Evolutionary conservation across 2,888 invertebrate species (phyloP).

Genomic region (Rhagophthalmus giganteus): DNA sequence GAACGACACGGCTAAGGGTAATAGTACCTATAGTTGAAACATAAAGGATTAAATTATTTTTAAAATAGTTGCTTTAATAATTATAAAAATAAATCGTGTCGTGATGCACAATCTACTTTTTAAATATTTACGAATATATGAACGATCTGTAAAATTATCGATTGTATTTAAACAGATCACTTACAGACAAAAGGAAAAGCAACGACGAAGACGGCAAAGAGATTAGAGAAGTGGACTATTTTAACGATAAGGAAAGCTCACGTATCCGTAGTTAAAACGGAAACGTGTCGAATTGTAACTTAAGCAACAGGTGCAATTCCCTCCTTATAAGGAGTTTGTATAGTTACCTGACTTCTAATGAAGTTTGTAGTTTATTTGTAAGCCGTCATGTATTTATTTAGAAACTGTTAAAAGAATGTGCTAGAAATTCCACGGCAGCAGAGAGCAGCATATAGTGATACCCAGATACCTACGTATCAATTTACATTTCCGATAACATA

Average conservation of each 20-base stretch:
- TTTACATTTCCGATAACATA: too few species aligned
- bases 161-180: not conserved
- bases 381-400: slow-evolving; percentile 12
- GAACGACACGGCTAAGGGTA: too few species aligned
- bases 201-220: not conserved
- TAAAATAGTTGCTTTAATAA: too few species aligned
- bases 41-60: too few species aligned
- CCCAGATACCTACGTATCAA: too few species aligned
- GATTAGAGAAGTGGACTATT: slow-evolving; percentile 6
- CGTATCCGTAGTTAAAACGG: slow-evolving; percentile 26
- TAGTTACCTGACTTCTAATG: slow-evolving; percentile 19
- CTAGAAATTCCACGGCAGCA: slow-evolving; percentile 2
- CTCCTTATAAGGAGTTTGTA: slow-evolving; percentile 27
- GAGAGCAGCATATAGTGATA: too few species aligned
- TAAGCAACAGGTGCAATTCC: slow-evolving; percentile 31
- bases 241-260: slow-evolving; percentile 28
- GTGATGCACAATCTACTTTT: not conserved
- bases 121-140: not conserved
- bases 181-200: not conserved
- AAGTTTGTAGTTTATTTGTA: slow-evolving; percentile 16
- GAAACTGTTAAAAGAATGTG: slow-evolving; percentile 13
- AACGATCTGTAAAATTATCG: not conserved
- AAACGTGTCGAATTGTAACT: slow-evolving; percentile 23
- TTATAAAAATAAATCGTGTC: not conserved
- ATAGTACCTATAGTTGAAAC: too few species aligned